Percentiles rank a stretch among this genome's conserved stretches.
These are phyloP conservation scores for Platyscapa corneri DNA, from an alignment of 1,140 invertebrate species.

Conservation along the genomic window DNA sequence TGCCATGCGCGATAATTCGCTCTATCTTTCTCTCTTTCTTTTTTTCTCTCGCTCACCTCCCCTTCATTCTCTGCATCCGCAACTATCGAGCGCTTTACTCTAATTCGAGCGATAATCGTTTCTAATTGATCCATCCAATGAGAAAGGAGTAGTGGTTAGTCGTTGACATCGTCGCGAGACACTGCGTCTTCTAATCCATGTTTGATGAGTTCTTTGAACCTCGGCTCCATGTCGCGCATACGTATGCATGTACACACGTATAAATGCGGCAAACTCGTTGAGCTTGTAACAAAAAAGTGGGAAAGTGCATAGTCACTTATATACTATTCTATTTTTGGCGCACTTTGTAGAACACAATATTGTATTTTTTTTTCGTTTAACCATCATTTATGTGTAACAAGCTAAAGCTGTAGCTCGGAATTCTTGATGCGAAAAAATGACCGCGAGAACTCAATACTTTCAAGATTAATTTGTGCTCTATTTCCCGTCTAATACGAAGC, in stretches of 20 bases:
- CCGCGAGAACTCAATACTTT: neutral
- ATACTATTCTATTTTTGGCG: conserved; percentile 39
- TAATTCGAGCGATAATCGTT: conserved; percentile 28
- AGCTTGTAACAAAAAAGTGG: neutral
- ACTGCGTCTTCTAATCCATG: conserved; percentile 34
- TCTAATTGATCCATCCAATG: conserved; percentile 5
- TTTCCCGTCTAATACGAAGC: neutral
- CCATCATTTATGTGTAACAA: neutral
- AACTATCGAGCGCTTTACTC: conserved; percentile 19
- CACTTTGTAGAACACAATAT: conserved; percentile 26
- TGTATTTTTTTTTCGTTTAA: conserved; percentile 22
- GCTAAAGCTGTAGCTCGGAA: neutral
- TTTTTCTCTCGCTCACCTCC: neutral
- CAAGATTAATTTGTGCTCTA: conserved; percentile 30
- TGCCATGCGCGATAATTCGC: neutral
- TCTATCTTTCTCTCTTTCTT: neutral
- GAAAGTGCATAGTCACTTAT: conserved; percentile 2
- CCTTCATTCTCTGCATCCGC: too few relatives aligned
- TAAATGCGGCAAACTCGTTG: neutral
- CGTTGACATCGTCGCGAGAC: neutral
- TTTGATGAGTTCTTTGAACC: conserved; percentile 51
- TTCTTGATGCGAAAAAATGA: conserved; percentile 11
- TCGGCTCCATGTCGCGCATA: neutral
- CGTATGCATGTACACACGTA: neutral
- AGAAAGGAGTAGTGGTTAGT: neutral